Conservation (phyloP, 2,888 invertebrate genomes). For the Thyatira batis region DNA sequence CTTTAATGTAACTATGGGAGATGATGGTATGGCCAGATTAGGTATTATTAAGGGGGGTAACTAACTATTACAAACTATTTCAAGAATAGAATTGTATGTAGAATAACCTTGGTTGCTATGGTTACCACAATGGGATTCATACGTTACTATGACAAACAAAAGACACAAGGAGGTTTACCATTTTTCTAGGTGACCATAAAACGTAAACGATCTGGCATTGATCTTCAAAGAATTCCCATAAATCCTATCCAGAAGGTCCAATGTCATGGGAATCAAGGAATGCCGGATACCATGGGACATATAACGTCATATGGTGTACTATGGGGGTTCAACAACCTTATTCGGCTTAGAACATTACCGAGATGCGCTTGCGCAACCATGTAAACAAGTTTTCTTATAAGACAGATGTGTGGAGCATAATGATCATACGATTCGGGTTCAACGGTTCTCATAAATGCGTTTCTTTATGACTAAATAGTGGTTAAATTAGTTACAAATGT, state of each 20-base stretch:
- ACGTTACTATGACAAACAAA: too few species aligned
- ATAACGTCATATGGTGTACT: slow-evolving; percentile 3
- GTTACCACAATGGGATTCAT: too few species aligned
- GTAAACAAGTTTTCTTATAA: slow-evolving; percentile 38
- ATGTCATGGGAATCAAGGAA: not conserved
- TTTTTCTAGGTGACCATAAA: too few species aligned
- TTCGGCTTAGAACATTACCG: slow-evolving; percentile 29
- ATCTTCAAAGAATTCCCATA: not conserved
- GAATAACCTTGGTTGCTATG: too few species aligned
- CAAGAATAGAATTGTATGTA: too few species aligned
- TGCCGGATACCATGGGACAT: slow-evolving; percentile 13
- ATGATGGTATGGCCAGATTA: too few species aligned
- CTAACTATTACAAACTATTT: too few species aligned
- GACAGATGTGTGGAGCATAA: slow-evolving; percentile 24
- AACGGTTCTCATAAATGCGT: not conserved
- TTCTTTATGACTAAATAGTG: not conserved
- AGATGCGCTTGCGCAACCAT: slow-evolving; percentile 41
- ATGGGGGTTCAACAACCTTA: slow-evolving; percentile 39
- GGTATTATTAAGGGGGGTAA: too few species aligned
- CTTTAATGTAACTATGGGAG: too few species aligned
- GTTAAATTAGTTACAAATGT: not conserved
- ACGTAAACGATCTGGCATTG: too few species aligned
- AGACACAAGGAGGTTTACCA: too few species aligned
- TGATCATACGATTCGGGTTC: slow-evolving; percentile 2
- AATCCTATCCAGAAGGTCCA: not conserved